Conservation (phyloP, 2,113 vertebrate genomes). For the Climacteris rufus region DNA sequence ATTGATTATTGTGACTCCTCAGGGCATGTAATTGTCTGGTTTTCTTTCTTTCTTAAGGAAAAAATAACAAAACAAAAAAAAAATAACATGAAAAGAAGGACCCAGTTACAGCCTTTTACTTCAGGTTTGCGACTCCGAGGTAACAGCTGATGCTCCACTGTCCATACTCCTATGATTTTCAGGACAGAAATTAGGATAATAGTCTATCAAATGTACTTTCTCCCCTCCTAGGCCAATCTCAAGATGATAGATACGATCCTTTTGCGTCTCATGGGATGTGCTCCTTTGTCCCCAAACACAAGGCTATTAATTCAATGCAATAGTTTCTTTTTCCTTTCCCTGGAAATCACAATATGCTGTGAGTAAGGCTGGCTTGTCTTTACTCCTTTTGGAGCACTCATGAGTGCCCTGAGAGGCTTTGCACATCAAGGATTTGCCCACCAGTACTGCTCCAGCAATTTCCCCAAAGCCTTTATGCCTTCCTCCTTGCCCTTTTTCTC, state of each 20-base stretch:
- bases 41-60: not conserved
- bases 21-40: not conserved
- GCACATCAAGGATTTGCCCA: not conserved
- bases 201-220: slow-evolving; percentile 28
- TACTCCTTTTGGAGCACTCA: not conserved
- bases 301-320: slow-evolving; percentile 1
- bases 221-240: not conserved
- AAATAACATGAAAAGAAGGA: not conserved
- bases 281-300: not conserved
- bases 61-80: not conserved
- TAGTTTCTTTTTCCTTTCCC: not conserved
- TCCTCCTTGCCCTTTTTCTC: not conserved
- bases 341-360: not conserved
- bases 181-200: slow-evolving; percentile 50
- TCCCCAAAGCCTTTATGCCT: not conserved
- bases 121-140: not conserved
- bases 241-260: not conserved
- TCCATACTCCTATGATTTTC: not conserved
- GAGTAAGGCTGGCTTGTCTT: not conserved
- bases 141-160: not conserved
- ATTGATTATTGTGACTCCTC: not conserved
- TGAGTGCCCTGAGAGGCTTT: not conserved
- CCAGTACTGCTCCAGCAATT: not conserved
- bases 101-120: not conserved
- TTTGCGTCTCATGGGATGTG: not conserved